Conservation (phyloP, 2,113 vertebrate genomes). For the Eidolon helvum region DNA sequence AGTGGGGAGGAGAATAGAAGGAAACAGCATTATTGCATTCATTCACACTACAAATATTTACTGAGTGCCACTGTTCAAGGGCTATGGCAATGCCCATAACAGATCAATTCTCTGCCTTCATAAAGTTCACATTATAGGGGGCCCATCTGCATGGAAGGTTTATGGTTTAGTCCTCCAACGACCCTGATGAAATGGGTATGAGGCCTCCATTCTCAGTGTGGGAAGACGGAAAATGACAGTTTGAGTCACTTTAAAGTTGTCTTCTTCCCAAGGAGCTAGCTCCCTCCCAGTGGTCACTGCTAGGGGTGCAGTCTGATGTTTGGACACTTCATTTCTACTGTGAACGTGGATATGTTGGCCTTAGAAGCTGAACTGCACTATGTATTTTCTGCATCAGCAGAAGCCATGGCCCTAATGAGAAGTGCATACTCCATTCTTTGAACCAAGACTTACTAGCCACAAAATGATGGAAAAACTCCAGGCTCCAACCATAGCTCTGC, state of each 20-base stretch:
- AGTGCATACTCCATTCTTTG: neutral
- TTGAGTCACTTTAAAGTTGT: neutral
- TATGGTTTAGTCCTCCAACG: neutral
- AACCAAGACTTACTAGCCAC: neutral
- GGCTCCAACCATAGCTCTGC: neutral
- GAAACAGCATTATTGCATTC: neutral
- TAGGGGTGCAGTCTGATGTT: neutral
- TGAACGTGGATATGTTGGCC: neutral
- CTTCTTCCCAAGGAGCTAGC: neutral
- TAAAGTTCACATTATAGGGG: neutral
- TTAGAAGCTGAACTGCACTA: neutral
- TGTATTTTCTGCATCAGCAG: neutral
- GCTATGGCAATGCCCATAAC: too few relatives aligned
- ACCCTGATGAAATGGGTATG: too few relatives aligned
- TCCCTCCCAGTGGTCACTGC: neutral
- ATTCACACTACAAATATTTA: neutral
- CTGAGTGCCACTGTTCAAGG: neutral
- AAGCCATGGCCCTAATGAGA: neutral
- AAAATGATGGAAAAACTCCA: neutral
- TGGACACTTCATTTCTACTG: neutral
- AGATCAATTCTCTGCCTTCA: neutral
- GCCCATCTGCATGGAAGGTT: neutral
- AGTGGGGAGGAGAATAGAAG: neutral
- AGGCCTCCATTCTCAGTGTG: neutral
- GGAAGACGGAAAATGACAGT: neutral